A percentile compares a stretch with the other conserved stretches of the same genome.
Evolutionary conservation across 2,113 vertebrate species (phyloP).

Genomic region (Nettapus auritus): DNA sequence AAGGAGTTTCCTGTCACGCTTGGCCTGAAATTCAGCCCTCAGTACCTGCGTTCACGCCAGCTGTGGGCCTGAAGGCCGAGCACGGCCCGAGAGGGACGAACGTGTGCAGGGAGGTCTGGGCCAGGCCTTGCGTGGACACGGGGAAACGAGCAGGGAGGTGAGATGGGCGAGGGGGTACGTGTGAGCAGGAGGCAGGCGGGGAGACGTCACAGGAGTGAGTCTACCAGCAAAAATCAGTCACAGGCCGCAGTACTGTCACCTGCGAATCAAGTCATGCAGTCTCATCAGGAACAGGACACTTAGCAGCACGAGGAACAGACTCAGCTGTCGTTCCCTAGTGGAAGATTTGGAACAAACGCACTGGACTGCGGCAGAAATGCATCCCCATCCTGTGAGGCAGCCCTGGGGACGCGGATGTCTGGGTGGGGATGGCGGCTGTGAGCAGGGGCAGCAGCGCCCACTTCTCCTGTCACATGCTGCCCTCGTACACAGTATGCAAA

Average conservation of each 20-base stretch:
- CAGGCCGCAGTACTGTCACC: neutral
- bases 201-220: neutral
- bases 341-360: neutral
- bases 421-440: neutral
- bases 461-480: neutral
- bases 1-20: neutral
- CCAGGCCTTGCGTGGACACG: rapidly evolving
- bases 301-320: neutral
- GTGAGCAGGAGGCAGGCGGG: rapidly evolving
- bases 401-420: neutral
- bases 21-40: neutral
- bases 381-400: neutral
- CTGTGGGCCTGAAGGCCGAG: neutral
- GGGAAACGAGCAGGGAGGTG: rapidly evolving
- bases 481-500: neutral
- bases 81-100: rapidly evolving
- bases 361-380: rapidly evolving
- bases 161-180: rapidly evolving
- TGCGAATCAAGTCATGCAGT: neutral
- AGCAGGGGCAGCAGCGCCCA: neutral
- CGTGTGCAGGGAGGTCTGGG: rapidly evolving
- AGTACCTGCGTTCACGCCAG: neutral
- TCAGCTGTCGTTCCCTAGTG: neutral
- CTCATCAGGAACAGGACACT: neutral
- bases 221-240: neutral